Percentiles rank a stretch among this genome's conserved stretches.
These are phyloP conservation scores for Notothenia rossii DNA, from an alignment of 2,113 vertebrate genomes.

Conservation along the genomic window DNA sequence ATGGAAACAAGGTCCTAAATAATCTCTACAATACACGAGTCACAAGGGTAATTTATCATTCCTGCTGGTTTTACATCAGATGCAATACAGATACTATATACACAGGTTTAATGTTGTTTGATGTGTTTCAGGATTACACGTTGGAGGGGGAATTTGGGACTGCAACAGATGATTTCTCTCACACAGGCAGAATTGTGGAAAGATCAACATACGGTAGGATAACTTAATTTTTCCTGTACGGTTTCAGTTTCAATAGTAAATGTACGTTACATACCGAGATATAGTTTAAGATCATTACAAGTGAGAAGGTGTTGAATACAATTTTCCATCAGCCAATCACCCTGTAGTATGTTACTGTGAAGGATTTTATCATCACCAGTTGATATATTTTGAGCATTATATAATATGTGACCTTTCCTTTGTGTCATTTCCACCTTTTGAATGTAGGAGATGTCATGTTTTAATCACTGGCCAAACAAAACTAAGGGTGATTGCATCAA, in stretches of 20 bases:
- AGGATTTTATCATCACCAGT: neutral
- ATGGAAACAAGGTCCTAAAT: constrained; percentile 84
- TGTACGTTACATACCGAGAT: neutral
- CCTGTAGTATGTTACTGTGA: neutral
- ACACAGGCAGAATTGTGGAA: constrained; percentile 89
- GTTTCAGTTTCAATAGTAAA: neutral
- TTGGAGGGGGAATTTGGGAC: constrained; percentile 91
- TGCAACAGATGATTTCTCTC: constrained; percentile 91
- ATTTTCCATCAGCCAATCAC: neutral
- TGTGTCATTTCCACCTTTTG: neutral
- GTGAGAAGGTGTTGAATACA: neutral
- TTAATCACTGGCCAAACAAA: neutral
- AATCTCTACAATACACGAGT: constrained; percentile 84
- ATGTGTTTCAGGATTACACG: constrained; percentile 88
- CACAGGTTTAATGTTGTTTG: neutral
- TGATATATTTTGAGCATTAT: neutral
- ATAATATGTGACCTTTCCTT: neutral
- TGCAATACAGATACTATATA: neutral
- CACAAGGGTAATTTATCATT: constrained; percentile 85
- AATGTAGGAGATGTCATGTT: neutral
- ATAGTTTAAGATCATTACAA: neutral
- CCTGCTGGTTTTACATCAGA: constrained; percentile 14
- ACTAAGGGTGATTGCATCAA: neutral
- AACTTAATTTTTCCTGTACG: neutral
- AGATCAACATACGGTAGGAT: constrained; percentile 92